Evolutionary conservation across 2,888 invertebrate genomes (phyloP).

Genomic region (Caradrina clavipalpis): DNA sequence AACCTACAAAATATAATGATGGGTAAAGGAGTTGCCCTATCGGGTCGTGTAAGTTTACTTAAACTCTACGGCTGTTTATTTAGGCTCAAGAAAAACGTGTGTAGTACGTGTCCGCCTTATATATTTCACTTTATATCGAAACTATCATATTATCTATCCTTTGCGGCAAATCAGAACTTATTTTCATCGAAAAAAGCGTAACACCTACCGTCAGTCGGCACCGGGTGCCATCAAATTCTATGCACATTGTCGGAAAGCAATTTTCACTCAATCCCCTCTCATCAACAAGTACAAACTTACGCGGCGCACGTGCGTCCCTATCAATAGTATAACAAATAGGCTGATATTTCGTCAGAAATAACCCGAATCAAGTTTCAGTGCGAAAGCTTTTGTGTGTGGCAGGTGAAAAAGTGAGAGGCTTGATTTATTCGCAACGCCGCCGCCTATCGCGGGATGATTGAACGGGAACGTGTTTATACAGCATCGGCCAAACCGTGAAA

Average conservation of each 20-base stretch:
- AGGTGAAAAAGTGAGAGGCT: constrained; percentile 90
- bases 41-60: constrained; percentile 50
- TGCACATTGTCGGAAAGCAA: constrained; percentile 88
- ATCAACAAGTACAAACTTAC: constrained; percentile 90
- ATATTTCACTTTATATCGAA: constrained; percentile 53
- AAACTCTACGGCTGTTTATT: constrained; percentile 49
- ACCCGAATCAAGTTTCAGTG: constrained; percentile 90
- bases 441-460: constrained; percentile 89
- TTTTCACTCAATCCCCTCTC: constrained; percentile 89
- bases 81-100: constrained; percentile 59
- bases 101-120: constrained; percentile 37
- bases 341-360: constrained; percentile 91
- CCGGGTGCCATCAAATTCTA: constrained; percentile 86
- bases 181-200: constrained; percentile 62
- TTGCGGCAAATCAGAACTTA: constrained; percentile 57
- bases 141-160: constrained; percentile 49
- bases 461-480: constrained; percentile 90
- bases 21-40: constrained; percentile 36
- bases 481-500: constrained; percentile 85
- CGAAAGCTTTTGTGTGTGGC: constrained; percentile 90
- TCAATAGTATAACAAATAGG: constrained; percentile 91
- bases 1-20: constrained; percentile 34
- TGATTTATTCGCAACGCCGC: constrained; percentile 90
- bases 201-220: constrained; percentile 64
- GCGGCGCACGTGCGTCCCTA: constrained; percentile 88